Conservation (phyloP, 1,140 invertebrate species). For the Pogonus chalceus region DNA sequence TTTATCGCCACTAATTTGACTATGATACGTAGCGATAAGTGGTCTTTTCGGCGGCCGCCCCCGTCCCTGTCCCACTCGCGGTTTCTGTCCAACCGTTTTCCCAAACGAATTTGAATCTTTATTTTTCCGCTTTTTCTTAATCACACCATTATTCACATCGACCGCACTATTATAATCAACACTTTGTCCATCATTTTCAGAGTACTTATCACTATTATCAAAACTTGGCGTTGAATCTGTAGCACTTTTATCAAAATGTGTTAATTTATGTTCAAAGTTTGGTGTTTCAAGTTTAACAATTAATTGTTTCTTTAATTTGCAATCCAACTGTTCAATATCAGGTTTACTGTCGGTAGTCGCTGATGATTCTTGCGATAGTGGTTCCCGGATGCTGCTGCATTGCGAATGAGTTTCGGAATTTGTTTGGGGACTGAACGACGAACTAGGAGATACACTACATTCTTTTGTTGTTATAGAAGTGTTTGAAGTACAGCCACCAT, state of each 20-base stretch:
- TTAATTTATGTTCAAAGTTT: background rate
- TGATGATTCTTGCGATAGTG: background rate
- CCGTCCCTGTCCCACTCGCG: conserved; percentile 12
- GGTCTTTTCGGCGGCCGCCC: conserved; percentile 29
- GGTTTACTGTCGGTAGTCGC: background rate
- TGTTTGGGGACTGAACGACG: background rate
- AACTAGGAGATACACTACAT: background rate
- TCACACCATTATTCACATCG: conserved; percentile 13
- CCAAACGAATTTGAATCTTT: background rate
- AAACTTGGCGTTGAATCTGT: background rate
- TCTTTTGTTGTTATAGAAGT: background rate
- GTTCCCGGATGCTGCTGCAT: background rate
- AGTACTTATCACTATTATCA: background rate
- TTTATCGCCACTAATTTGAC: conserved; percentile 49
- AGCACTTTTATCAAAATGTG: background rate
- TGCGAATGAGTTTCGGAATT: background rate
- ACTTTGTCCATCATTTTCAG: background rate
- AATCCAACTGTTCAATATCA: background rate
- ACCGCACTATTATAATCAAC: background rate
- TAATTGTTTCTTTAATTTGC: background rate
- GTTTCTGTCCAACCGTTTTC: background rate
- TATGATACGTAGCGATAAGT: conserved; percentile 38
- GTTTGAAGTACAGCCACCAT: background rate
- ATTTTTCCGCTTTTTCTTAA: conserved; percentile 5
- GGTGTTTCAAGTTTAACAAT: background rate